A percentile compares a stretch with the other conserved stretches of the same genome.
These are phyloP conservation scores for Lasius fuliginosus DNA, from an alignment of 2,888 invertebrate genomes.

Conservation along the genomic window DNA sequence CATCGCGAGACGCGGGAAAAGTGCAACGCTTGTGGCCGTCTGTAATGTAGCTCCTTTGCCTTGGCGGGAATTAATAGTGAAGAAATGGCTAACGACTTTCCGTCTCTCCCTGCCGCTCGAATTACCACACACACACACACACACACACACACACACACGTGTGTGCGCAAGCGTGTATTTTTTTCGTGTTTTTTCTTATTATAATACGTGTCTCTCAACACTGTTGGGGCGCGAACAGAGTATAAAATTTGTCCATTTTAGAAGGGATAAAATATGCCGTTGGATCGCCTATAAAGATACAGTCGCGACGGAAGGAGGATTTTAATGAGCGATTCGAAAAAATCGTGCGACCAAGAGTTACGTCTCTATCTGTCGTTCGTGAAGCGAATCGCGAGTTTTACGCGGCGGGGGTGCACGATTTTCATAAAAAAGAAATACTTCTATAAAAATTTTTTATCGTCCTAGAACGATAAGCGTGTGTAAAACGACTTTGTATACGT, in stretches of 20 bases:
- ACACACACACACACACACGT: too few species aligned
- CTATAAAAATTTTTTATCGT: slow-evolving; percentile 39
- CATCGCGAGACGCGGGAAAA: slow-evolving; percentile 56
- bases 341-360: slow-evolving; percentile 13
- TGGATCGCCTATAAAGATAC: not conserved
- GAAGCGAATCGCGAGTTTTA: slow-evolving; percentile 7
- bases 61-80: slow-evolving; percentile 76
- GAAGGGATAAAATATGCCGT: not conserved
- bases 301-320: not conserved
- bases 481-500: not conserved
- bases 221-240: not conserved
- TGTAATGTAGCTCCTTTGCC: slow-evolving; percentile 77
- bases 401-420: not conserved
- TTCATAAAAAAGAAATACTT: slow-evolving; percentile 10
- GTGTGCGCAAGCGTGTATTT: slow-evolving; percentile 11
- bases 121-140: not conserved
- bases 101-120: slow-evolving; percentile 70
- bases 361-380: not conserved
- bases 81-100: slow-evolving; percentile 79
- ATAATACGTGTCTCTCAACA: not conserved
- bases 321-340: slow-evolving; percentile 1
- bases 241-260: not conserved
- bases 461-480: not conserved
- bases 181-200: not conserved
- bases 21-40: slow-evolving; percentile 54